Evolutionary conservation across 2,888 invertebrate genomes (phyloP).

Genomic region (Apamea crenata): DNA sequence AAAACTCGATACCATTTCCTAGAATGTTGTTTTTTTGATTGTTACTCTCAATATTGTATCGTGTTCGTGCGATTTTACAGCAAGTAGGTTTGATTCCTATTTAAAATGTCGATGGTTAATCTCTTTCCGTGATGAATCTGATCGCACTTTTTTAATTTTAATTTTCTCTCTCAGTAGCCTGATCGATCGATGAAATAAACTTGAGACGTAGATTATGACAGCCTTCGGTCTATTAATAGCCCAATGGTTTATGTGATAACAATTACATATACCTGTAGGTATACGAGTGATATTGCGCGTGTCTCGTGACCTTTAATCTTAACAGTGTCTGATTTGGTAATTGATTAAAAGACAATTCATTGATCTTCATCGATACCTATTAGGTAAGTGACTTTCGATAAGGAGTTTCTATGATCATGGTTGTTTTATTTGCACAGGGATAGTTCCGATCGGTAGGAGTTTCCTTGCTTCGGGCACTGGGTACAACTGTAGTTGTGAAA

Average conservation of each 20-base stretch:
- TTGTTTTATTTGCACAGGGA: neutral
- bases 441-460: neutral
- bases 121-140: constrained; percentile 22
- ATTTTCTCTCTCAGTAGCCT: neutral
- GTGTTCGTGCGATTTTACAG: neutral
- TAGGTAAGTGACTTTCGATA: constrained; percentile 7
- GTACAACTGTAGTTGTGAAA: neutral
- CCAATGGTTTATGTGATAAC: constrained; percentile 59
- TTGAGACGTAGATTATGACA: constrained; percentile 59
- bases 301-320: constrained; percentile 72
- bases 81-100: constrained; percentile 3
- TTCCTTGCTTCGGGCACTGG: neutral
- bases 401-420: constrained; percentile 21
- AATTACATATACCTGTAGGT: constrained; percentile 62
- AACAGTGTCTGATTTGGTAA: constrained; percentile 50
- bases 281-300: constrained; percentile 66
- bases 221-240: constrained; percentile 60
- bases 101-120: constrained; percentile 36
- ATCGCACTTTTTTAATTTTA: constrained; percentile 4
- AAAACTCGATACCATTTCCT: neutral
- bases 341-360: constrained; percentile 52
- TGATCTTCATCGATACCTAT: constrained; percentile 26
- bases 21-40: neutral
- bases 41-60: neutral
- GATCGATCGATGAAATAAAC: constrained; percentile 44